Evolutionary conservation across 1,140 invertebrate genomes (phyloP).

Genomic region (Drosophila nebulosa): DNA sequence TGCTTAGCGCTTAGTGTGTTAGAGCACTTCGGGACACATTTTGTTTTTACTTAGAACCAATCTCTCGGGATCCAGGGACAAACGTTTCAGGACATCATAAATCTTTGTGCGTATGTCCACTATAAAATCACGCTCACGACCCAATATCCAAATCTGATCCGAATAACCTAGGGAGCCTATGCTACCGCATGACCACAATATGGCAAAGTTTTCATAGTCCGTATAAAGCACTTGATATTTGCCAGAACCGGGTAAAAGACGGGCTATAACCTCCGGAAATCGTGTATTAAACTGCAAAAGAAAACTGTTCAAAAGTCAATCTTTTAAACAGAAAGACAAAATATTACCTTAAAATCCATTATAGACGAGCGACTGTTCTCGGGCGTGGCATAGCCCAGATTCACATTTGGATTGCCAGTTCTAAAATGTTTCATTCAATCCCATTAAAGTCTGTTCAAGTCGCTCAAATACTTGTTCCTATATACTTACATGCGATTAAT

Average conservation of each 20-base stretch:
- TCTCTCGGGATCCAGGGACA: constrained; percentile 84
- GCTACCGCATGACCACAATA: constrained; percentile 87
- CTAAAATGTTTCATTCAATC: constrained; percentile 15
- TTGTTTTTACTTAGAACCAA: constrained; percentile 85
- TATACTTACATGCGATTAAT: constrained; percentile 85
- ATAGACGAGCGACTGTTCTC: constrained; percentile 76
- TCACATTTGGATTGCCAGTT: constrained; percentile 74
- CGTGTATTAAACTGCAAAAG: constrained; percentile 83
- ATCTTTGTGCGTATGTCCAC: constrained; percentile 83
- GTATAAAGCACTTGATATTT: constrained; percentile 87
- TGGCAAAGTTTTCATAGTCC: constrained; percentile 86
- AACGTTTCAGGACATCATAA: constrained; percentile 83
- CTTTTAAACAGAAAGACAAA: not conserved
- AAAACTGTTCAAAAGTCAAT: not conserved
- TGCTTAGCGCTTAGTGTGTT: not conserved
- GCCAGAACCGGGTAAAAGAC: constrained; percentile 86
- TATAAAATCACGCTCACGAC: constrained; percentile 83
- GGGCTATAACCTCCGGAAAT: constrained; percentile 84
- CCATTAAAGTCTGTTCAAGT: not conserved
- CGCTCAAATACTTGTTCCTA: too few relatives aligned
- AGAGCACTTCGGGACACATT: constrained; percentile 82
- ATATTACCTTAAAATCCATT: constrained; percentile 78
- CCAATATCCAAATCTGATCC: constrained; percentile 86
- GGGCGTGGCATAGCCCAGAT: constrained; percentile 73
- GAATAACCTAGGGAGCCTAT: constrained; percentile 81